Base-by-base conservation (phyloP, 2,113 vertebrate genomes). In the Podarcis raffonei region DNA sequence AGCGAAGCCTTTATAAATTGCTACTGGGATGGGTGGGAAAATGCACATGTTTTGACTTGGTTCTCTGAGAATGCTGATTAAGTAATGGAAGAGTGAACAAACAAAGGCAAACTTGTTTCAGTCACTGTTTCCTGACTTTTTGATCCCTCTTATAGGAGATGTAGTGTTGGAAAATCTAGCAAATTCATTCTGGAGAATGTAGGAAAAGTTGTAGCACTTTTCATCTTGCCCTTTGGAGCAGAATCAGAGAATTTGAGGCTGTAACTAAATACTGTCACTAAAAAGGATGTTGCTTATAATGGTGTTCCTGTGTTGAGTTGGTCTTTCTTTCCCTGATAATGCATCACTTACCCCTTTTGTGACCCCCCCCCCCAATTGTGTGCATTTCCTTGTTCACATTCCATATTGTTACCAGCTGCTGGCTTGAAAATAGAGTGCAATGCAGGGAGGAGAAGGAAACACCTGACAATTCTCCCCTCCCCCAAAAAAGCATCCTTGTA, bases 31-130 rank as follows among this genome's bases (percentile, higher is more conserved):
- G 27, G 0, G 20, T 1, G 32, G 76, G 32, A 57, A 89, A 59
- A 5, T 42, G 39, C n/a, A 71, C n/a, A 71, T 8, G 9, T 2
- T 66, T 11, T 81, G 23, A 11, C 2, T 37, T 59, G 27, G 27
- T 32, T 69, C 6, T 89, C 37, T 23, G 25, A 18, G 75, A 6
- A 69, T 53, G 25, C 35, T 89, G 16, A 3, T 79, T 77, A 53
- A 3, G 9, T 86, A 68, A 87, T 13, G 48, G 32, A 57, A 82
- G 16, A 77, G 42, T 23, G 84, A 87, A 89, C 87, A 81, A 82
- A 12, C 0, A 27, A 88, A 65, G 35, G 20, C 75, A 7, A 11
- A 80, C 27, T 13, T 84, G 2, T 79, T 68, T 91, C 0, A 69
- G 30, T 20, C 62, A 57, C 12, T 35, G 86, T 59, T 62, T 89